Evolutionary conservation across 2,113 vertebrate species (phyloP).

Genomic region (Eurystomus gularis): DNA sequence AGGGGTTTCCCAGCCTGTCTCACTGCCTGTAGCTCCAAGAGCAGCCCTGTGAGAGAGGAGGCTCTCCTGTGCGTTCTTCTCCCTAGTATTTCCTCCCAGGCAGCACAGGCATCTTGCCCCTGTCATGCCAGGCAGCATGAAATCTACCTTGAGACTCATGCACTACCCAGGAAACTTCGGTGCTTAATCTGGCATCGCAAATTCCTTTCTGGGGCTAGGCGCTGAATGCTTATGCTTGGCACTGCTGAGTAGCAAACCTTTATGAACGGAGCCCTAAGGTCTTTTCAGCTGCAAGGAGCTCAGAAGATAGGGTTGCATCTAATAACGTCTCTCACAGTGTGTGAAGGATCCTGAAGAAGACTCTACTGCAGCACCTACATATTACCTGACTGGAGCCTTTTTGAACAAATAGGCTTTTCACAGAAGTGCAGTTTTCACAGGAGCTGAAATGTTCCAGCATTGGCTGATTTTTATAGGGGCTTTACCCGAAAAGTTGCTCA

Average conservation of each 20-base stretch:
- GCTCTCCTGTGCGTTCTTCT: not conserved
- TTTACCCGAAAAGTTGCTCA: not conserved
- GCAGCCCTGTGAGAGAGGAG: not conserved
- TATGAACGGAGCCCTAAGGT: not conserved
- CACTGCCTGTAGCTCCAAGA: not conserved
- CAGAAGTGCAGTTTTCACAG: not conserved
- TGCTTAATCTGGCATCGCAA: conserved; percentile 48
- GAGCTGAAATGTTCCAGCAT: not conserved
- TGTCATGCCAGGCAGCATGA: not conserved
- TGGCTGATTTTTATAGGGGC: not conserved
- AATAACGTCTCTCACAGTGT: not conserved
- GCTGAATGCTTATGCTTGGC: not conserved
- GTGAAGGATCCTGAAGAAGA: not conserved
- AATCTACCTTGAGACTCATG: not conserved
- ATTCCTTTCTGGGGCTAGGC: conserved; percentile 65
- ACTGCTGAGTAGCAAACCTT: not conserved
- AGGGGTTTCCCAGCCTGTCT: not conserved
- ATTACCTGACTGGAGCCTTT: not conserved
- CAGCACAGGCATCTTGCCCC: not conserved
- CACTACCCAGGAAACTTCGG: conserved; percentile 1
- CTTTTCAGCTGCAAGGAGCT: not conserved
- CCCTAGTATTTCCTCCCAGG: not conserved
- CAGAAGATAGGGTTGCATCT: not conserved
- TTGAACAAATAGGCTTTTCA: not conserved
- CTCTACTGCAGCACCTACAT: not conserved